These are phyloP conservation scores for Horisme vitalbata DNA, from an alignment of 2,888 invertebrate genomes.

Conservation along the genomic window DNA sequence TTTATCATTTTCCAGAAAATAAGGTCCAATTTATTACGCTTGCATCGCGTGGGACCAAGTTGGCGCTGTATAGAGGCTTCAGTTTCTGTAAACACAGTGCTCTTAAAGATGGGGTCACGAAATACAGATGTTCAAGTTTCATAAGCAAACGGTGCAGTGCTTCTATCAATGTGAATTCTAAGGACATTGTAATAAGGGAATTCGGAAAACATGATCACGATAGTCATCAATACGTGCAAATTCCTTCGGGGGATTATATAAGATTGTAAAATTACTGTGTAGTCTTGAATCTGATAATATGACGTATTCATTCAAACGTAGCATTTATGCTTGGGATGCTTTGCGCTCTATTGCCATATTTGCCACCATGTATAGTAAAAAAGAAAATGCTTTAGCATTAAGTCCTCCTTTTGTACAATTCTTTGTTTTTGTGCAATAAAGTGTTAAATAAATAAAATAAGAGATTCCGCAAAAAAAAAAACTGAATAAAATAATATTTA, in stretches of 20 bases:
- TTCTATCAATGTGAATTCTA: not conserved
- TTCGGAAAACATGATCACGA: not conserved
- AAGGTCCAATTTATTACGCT: conserved; percentile 5
- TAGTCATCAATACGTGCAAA: not conserved
- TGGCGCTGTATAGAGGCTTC: conserved; percentile 36
- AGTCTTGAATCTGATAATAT: too few species aligned
- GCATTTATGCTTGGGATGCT: too few species aligned
- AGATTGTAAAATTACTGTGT: not conserved
- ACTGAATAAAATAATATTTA: too few species aligned
- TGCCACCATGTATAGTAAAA: too few species aligned
- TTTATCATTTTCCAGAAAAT: not conserved
- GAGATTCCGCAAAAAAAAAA: too few species aligned
- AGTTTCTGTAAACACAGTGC: conserved; percentile 31
- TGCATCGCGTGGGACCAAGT: conserved; percentile 12
- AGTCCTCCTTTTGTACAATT: too few species aligned
- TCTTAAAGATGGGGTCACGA: conserved; percentile 6
- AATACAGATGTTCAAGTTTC: conserved; percentile 12
- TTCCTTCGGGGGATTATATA: not conserved
- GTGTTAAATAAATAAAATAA: too few species aligned
- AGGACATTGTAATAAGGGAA: not conserved
- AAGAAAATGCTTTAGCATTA: too few species aligned
- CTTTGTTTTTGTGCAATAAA: too few species aligned
- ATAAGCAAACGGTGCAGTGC: conserved; percentile 8
- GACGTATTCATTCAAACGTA: too few species aligned
- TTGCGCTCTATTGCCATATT: too few species aligned